Evolutionary conservation across 1,140 invertebrate genomes (phyloP).

Genomic region (Paramacrobiotus metropolitanus): DNA sequence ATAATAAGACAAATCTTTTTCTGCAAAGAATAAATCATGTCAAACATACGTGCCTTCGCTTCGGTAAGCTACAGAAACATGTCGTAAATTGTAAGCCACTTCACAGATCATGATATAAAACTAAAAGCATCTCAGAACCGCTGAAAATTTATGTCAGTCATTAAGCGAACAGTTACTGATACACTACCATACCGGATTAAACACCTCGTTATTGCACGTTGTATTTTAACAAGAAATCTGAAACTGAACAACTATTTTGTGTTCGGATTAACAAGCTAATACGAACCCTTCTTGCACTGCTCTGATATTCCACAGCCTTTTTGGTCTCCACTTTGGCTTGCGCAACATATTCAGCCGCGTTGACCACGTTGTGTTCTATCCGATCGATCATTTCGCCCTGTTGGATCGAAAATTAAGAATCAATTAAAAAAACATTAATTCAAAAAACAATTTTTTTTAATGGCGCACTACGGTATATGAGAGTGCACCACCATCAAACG

Average conservation of each 20-base stretch:
- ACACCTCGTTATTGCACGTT: too few relatives aligned
- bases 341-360: conserved; percentile 36
- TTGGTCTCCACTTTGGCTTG: conserved; percentile 15
- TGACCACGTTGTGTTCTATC: conserved; percentile 42
- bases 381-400: conserved; percentile 43
- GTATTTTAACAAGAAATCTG: too few relatives aligned
- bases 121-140: background rate
- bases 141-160: background rate
- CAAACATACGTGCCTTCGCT: background rate
- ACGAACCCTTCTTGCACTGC: background rate
- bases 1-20: background rate
- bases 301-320: background rate
- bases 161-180: background rate
- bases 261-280: background rate
- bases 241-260: background rate
- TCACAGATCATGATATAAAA: background rate
- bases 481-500: too few relatives aligned
- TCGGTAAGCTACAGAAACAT: background rate
- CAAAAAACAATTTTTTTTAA: too few relatives aligned
- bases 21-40: background rate
- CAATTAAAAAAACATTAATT: too few relatives aligned
- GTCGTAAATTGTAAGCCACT: background rate
- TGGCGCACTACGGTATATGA: too few relatives aligned
- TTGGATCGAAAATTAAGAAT: conserved; percentile 16
- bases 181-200: background rate